Percentiles rank a stretch among this genome's conserved stretches.
Evolutionary conservation across 2,888 invertebrate genomes (phyloP).

Genomic region (Eupithecia dodoneata): DNA sequence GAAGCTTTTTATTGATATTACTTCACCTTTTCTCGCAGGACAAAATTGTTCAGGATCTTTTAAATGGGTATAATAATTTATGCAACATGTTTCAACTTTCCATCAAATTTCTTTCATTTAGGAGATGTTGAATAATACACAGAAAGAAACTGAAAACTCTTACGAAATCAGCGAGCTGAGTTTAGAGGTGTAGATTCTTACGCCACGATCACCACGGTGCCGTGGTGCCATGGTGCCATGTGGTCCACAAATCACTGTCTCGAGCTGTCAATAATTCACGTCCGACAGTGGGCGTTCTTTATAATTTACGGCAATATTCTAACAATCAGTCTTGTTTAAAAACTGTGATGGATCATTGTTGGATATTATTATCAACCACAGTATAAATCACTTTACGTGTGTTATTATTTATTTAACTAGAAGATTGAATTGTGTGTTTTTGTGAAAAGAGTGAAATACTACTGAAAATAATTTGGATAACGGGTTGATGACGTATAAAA

Average conservation of each 20-base stretch:
- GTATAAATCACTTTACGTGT: not conserved
- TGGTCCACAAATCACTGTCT: constrained; percentile 5
- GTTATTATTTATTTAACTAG: not conserved
- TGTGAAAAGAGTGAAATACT: no score
- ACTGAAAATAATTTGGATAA: no score
- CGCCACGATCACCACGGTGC: not conserved
- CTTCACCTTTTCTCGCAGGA: no score
- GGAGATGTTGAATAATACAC: not conserved
- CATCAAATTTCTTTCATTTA: no score
- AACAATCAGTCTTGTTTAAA: constrained; percentile 48
- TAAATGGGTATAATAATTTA: no score
- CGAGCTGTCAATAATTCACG: constrained; percentile 44
- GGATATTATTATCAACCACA: constrained; percentile 10
- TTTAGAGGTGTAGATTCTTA: not conserved
- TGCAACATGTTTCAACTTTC: no score
- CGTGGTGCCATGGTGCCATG: not conserved
- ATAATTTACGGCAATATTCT: constrained; percentile 41
- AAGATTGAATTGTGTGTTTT: not conserved
- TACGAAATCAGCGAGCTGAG: not conserved
- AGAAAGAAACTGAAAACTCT: not conserved
- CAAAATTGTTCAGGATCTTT: no score
- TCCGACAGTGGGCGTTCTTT: constrained; percentile 48
- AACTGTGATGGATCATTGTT: constrained; percentile 43
- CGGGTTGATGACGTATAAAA: no score
- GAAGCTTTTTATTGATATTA: no score